Conservation (phyloP, 2,888 invertebrate genomes). For the Calameuta filiformis region DNA sequence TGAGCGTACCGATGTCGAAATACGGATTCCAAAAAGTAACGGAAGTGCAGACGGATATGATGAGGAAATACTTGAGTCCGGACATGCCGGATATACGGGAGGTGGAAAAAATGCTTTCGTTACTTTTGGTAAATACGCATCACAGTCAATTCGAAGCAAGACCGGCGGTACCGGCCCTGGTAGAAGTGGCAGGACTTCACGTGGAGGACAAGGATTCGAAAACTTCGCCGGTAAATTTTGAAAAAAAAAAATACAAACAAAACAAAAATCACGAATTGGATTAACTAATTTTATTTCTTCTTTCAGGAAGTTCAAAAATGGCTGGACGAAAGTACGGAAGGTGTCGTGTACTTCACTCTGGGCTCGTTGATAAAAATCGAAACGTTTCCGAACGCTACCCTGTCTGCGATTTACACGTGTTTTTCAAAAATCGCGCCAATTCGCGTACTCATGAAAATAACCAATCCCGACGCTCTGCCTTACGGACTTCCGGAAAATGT, state of each 20-base stretch:
- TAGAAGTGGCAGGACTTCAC: slow-evolving; percentile 70
- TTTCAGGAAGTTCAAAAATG: slow-evolving; percentile 53
- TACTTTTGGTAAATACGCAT: slow-evolving; percentile 68
- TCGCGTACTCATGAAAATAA: slow-evolving; percentile 51
- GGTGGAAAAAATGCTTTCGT: slow-evolving; percentile 65
- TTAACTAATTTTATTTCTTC: neutral
- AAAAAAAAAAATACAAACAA: no score
- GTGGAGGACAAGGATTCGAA: slow-evolving; percentile 46
- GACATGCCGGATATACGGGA: slow-evolving; percentile 58
- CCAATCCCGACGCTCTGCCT: slow-evolving; percentile 40
- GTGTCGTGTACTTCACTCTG: slow-evolving; percentile 59
- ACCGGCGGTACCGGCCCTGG: slow-evolving; percentile 65
- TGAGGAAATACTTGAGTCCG: slow-evolving; percentile 40
- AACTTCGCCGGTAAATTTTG: neutral
- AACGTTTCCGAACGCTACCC: slow-evolving; percentile 38
- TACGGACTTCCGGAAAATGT: slow-evolving; percentile 50
- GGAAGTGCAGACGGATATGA: slow-evolving; percentile 30
- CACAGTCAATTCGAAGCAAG: slow-evolving; percentile 65
- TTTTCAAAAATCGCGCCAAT: slow-evolving; percentile 51
- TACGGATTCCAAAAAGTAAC: slow-evolving; percentile 23
- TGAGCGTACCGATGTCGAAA: neutral
- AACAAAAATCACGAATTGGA: neutral
- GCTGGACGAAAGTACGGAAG: slow-evolving; percentile 53
- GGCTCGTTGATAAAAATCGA: slow-evolving; percentile 58
- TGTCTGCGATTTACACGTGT: slow-evolving; percentile 46